phyloP scores from a whole-genome alignment of 92 coral and sea anemone genomes.

The Epizoanthus ramosus region DNA sequence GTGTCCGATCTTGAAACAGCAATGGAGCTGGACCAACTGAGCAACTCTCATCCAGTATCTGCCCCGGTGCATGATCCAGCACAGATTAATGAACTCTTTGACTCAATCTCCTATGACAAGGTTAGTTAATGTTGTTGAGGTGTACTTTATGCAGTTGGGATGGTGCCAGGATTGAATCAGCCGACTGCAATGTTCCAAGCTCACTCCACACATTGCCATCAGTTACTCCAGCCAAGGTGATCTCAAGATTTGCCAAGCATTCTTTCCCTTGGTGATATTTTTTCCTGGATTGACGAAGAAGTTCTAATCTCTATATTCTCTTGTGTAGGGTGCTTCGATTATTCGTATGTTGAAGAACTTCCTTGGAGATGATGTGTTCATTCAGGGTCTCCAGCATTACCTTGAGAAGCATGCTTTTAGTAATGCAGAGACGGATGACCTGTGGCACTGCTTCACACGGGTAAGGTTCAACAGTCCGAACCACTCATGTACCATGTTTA shows the following conservation, averaged over 20 bases:
- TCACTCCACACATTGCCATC: no score
- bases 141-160: no score
- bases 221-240: no score
- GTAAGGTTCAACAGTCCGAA: constrained; percentile 25
- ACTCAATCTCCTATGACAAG: constrained; percentile 79
- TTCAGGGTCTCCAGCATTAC: constrained; percentile 61
- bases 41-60: constrained; percentile 78
- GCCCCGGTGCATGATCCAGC: constrained; percentile 67
- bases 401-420: constrained; percentile 55
- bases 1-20: constrained; percentile 57
- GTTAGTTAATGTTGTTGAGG: constrained; percentile 30
- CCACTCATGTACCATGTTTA: no score
- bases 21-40: constrained; percentile 75
- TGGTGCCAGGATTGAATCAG: no score
- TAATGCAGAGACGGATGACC: constrained; percentile 72
- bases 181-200: no score
- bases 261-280: not conserved
- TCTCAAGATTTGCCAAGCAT: no score
- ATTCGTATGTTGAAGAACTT: constrained; percentile 72
- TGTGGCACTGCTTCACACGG: constrained; percentile 65
- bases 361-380: constrained; percentile 64
- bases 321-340: constrained; percentile 80
- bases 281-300: not conserved
- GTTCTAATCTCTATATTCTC: not conserved
- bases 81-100: constrained; percentile 72